Conservation (phyloP, 2,888 invertebrate genomes). For the Sphaerophoria taeniata region DNA sequence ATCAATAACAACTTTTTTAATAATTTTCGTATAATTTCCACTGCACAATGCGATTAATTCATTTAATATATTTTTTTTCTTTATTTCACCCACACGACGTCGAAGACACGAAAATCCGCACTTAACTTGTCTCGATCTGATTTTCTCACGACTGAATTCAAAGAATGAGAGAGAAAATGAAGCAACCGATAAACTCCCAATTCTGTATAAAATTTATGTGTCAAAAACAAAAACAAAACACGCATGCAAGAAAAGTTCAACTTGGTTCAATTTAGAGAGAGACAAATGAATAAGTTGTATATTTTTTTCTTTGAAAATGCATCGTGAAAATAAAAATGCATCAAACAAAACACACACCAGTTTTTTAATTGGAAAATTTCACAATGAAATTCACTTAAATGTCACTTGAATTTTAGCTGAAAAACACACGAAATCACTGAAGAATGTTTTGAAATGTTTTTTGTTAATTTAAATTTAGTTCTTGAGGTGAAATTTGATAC, state of each 20-base stretch:
- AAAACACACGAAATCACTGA: not conserved
- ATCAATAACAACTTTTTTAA: not conserved
- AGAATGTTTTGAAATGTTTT: constrained; percentile 24
- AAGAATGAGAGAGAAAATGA: constrained; percentile 61
- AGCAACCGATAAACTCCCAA: not conserved
- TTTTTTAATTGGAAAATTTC: constrained; percentile 15
- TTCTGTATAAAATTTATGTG: not conserved
- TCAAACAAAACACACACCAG: constrained; percentile 65
- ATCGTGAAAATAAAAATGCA: constrained; percentile 52
- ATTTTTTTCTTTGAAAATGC: not conserved
- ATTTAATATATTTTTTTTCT: constrained; percentile 17
- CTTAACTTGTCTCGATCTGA: constrained; percentile 56
- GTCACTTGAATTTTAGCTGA: not conserved
- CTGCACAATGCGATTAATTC: constrained; percentile 18
- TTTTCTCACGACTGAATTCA: constrained; percentile 53
- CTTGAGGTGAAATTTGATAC: not conserved
- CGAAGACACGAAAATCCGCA: constrained; percentile 47
- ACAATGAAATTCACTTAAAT: constrained; percentile 45
- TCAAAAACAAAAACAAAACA: constrained; percentile 1
- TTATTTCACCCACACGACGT: constrained; percentile 58
- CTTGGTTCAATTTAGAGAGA: not conserved
- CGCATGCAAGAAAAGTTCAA: not conserved
- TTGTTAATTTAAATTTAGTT: not conserved
- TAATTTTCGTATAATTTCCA: not conserved
- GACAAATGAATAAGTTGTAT: constrained; percentile 25